These are phyloP conservation scores for Talpa occidentalis DNA, from an alignment of 2,113 vertebrate species.

Conservation along the genomic window DNA sequence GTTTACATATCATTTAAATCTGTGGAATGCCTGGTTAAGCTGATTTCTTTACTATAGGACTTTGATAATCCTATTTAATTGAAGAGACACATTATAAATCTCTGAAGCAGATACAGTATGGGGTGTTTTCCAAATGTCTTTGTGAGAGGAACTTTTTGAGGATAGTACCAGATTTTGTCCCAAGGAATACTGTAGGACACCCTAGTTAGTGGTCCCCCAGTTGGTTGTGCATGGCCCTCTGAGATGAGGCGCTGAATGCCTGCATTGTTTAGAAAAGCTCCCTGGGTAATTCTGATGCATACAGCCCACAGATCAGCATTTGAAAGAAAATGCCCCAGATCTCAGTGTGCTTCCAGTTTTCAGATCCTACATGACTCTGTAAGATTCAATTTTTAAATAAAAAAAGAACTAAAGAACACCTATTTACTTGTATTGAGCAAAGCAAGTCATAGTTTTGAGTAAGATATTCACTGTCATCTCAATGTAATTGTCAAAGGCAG, in stretches of 20 bases:
- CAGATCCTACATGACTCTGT: neutral
- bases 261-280: neutral
- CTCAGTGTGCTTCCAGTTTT: neutral
- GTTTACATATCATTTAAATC: neutral
- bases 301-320: neutral
- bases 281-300: neutral
- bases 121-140: neutral
- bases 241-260: neutral
- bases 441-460: neutral
- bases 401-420: neutral
- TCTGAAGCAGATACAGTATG: neutral
- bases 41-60: neutral
- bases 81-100: neutral
- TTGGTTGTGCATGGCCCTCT: neutral
- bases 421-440: neutral
- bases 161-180: neutral
- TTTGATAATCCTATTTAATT: neutral
- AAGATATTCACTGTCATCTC: neutral
- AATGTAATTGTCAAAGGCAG: neutral
- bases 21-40: neutral
- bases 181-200: neutral
- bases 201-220: neutral
- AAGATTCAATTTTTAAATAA: neutral
- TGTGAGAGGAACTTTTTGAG: neutral
- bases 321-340: neutral